Evolutionary conservation across 1,140 invertebrate species (phyloP).

Genomic region (Venturia canescens): DNA sequence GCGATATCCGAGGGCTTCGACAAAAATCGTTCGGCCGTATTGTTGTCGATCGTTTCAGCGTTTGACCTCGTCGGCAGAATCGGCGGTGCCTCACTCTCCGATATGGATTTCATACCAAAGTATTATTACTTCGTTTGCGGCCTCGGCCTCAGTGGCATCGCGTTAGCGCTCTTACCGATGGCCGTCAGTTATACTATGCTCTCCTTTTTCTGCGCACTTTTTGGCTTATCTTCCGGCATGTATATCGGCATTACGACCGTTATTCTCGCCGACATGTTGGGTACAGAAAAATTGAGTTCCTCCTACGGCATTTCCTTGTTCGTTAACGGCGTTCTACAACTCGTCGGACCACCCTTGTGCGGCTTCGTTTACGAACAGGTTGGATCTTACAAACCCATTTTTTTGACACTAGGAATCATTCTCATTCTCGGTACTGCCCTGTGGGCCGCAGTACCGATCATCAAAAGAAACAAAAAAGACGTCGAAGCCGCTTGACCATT

Average conservation of each 20-base stretch:
- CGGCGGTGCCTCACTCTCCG: constrained; percentile 87
- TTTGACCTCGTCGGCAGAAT: constrained; percentile 88
- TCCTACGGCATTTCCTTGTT: constrained; percentile 90
- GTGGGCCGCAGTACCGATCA: constrained; percentile 84
- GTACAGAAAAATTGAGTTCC: constrained; percentile 86
- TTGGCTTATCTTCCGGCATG: constrained; percentile 87
- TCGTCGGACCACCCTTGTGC: constrained; percentile 87
- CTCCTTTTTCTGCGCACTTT: constrained; percentile 83
- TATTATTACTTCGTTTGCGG: constrained; percentile 88
- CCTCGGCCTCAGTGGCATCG: constrained; percentile 85
- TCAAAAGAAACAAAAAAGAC: constrained; percentile 76
- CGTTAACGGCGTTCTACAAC: constrained; percentile 86
- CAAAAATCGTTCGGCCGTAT: constrained; percentile 82
- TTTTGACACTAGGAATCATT: constrained; percentile 83
- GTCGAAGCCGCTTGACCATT: constrained; percentile 54
- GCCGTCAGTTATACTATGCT: constrained; percentile 78
- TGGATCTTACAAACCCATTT: constrained; percentile 82
- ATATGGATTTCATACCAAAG: constrained; percentile 85
- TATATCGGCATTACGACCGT: constrained; percentile 90
- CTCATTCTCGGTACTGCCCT: constrained; percentile 83
- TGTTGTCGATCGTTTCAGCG: constrained; percentile 87
- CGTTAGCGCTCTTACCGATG: constrained; percentile 83
- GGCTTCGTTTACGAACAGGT: constrained; percentile 82
- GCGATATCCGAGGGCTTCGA: constrained; percentile 83
- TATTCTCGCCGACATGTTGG: constrained; percentile 88